Evolutionary conservation across 35 echinoderm and acorn worm species (phyloP).

Genomic region (Ophioderma brevispina): DNA sequence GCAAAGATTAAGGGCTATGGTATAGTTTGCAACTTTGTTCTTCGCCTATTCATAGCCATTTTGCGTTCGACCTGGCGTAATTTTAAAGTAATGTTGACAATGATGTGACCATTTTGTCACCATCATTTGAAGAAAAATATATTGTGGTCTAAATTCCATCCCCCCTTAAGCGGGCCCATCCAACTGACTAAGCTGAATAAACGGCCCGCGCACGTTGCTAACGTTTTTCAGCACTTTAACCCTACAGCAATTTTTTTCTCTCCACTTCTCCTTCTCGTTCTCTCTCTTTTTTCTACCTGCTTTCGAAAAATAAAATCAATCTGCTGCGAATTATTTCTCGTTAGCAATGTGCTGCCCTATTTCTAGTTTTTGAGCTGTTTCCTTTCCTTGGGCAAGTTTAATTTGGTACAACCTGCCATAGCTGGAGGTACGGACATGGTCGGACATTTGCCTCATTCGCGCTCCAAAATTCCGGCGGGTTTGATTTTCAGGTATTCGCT

Average conservation of each 20-base stretch:
- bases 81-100: conserved; percentile 1
- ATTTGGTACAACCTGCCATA: neutral
- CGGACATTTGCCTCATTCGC: neutral
- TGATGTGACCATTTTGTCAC: conserved; percentile 2
- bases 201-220: neutral
- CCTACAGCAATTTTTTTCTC: neutral
- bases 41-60: neutral
- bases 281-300: neutral
- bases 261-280: neutral
- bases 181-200: neutral
- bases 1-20: neutral
- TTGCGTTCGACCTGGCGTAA: neutral
- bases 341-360: conserved; percentile 12
- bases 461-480: neutral
- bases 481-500: conserved; percentile 5
- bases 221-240: neutral
- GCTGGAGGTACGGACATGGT: neutral
- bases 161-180: neutral
- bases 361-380: neutral
- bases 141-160: neutral
- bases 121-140: neutral
- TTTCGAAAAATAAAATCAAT: neutral
- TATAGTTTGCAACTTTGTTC: neutral
- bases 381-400: neutral
- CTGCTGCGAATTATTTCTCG: conserved; percentile 4